phyloP scores from a whole-genome alignment of 53 echinoderm and acorn worm genomes.

The Zoroaster sp. region DNA sequence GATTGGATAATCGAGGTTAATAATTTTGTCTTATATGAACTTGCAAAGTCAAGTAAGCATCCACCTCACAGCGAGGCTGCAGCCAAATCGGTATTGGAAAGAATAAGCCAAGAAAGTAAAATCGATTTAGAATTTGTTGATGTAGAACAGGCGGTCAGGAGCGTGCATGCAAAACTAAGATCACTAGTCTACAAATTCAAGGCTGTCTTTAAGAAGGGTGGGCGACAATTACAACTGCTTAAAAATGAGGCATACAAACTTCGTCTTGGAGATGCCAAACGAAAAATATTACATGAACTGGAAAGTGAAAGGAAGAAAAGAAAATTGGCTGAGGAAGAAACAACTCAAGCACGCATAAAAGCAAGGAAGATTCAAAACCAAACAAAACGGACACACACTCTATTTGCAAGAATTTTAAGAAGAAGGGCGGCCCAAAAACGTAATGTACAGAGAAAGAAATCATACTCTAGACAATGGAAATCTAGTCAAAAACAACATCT shows the following conservation, averaged over 20 bases:
- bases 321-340: constrained; percentile 5
- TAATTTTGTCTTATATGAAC: background rate
- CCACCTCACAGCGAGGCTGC: background rate
- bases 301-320: constrained; percentile 21
- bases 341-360: background rate
- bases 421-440: background rate
- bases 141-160: background rate
- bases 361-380: background rate
- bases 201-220: constrained; percentile 3
- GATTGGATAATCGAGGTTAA: constrained; percentile 25
- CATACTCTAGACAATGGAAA: background rate
- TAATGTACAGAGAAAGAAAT: background rate
- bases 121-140: constrained; percentile 23
- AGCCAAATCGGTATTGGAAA: constrained; percentile 16
- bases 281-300: constrained; percentile 4
- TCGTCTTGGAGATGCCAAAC: constrained; percentile 37
- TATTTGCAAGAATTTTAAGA: background rate
- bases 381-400: background rate
- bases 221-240: background rate
- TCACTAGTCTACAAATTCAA: background rate
- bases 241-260: constrained; percentile 29
- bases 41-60: background rate
- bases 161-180: background rate
- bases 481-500: background rate
- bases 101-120: background rate